Base-by-base conservation (phyloP, 2,888 invertebrate species). In the Tipula unca region DNA sequence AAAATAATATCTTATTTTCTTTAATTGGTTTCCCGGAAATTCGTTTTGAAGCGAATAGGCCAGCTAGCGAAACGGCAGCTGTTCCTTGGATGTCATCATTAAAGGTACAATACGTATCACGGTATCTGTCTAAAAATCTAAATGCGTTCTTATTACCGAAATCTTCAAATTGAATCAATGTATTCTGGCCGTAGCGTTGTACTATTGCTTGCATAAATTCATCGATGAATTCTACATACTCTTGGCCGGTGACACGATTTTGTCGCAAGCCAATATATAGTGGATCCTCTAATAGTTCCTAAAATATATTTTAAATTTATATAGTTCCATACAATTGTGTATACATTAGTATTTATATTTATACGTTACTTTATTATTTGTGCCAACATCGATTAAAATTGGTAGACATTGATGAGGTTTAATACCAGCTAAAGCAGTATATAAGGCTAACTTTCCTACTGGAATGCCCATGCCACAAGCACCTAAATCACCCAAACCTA, bases 11-110 rank as follows among this genome's bases (percentile, higher is more conserved):
- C 86, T 94, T 96, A 89, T 98, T 96, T 86, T 99, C 97, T 83
- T 94, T 93, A 88, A 99, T 93, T 88, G 94, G 95, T 89, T 94
- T 95, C 93, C 92, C 90, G 0, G 91, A 91, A 0, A 91, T 87
- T 36, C 91, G 89, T 87, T 89, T 89, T 0, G 91, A 90, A 10
- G 91, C 90, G 85, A 90, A 92, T 25, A 99, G 92, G 0, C 99
- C 99, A 5, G 98, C 98, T 1, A 99, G 96, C 8, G 97, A 98
- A 0, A 99, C 99, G 35, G 97, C 94, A 1, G 99, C 99, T 0
- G 99, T 98, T 87, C 99, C 98, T 91, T 99, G 99, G 89, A 99
- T 99, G 89, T 99, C 99, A 89, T 99, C 99, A 91, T 99, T 99
- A 91, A 99, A 99, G 29, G 98, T 98, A 91, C 99, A 99, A 91